Conservation (phyloP, 2,113 vertebrate genomes). For the Coturnix japonica region DNA sequence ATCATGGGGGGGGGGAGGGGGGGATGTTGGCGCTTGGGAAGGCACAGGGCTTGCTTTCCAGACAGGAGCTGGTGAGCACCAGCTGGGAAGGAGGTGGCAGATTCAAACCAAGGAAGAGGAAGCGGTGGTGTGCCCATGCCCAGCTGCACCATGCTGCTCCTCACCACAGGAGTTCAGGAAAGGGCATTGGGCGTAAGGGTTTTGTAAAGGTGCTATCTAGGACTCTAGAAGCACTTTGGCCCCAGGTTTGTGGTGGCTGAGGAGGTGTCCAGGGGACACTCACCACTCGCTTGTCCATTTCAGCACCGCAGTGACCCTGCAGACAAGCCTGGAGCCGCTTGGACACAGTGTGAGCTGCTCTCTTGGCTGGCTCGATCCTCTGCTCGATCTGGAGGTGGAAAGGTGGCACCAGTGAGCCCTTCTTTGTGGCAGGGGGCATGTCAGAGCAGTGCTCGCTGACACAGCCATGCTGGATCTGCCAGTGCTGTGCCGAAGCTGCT, state of each 20-base stretch:
- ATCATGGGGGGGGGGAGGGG: no score
- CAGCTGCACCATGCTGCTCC: neutral
- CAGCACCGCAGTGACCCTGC: constrained; percentile 88
- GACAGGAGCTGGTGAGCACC: neutral
- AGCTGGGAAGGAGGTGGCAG: neutral
- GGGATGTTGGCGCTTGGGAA: no score
- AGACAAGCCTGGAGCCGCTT: constrained; percentile 92
- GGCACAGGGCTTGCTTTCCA: neutral
- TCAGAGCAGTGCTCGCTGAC: neutral
- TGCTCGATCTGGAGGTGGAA: constrained; percentile 86
- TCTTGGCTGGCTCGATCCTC: constrained; percentile 90
- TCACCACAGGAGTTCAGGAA: neutral
- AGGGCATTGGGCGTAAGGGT: neutral
- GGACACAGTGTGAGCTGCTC: constrained; percentile 88
- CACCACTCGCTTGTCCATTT: constrained; percentile 93
- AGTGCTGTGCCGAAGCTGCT: neutral
- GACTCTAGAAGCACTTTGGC: neutral
- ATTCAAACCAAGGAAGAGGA: neutral
- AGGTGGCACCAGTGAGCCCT: neutral
- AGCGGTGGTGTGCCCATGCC: neutral
- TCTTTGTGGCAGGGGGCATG: neutral
- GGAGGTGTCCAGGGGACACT: constrained; percentile 4
- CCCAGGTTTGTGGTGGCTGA: neutral
- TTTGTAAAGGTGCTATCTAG: neutral
- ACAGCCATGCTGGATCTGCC: neutral